Evolutionary conservation across 2,888 invertebrate genomes (phyloP).

Genomic region (Nebria brevicollis): DNA sequence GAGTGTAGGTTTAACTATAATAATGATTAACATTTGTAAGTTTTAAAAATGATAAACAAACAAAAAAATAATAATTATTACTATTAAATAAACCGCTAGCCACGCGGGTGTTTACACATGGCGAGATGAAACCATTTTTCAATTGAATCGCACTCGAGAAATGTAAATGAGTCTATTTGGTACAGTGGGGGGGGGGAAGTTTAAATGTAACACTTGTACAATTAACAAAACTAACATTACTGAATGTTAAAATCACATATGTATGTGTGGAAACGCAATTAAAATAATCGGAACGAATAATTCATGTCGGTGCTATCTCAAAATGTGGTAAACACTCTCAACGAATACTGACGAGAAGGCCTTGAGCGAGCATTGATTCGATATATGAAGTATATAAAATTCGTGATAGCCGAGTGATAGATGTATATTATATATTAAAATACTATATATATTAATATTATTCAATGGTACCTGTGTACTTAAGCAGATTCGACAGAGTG

Average conservation of each 20-base stretch:
- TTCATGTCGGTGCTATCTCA: neutral
- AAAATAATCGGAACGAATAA: neutral
- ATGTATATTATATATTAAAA: conserved; percentile 32
- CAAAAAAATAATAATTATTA: neutral
- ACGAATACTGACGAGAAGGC: conserved; percentile 27
- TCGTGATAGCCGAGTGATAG: conserved; percentile 45
- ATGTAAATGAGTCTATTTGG: too few relatives aligned
- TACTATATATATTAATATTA: conserved; percentile 18
- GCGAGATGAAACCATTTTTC: neutral
- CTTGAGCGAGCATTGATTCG: conserved; percentile 33
- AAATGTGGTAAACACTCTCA: conserved; percentile 3
- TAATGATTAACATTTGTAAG: conserved; percentile 10
- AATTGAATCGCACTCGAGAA: neutral
- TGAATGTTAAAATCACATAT: too few relatives aligned
- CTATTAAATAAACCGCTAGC: neutral
- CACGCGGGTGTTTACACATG: neutral
- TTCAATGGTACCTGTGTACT: conserved; percentile 44
- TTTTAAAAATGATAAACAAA: conserved; percentile 10
- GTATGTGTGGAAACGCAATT: neutral
- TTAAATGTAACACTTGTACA: too few relatives aligned
- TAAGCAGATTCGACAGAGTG: conserved; percentile 35
- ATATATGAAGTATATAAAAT: conserved; percentile 24
- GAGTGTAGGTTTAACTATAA: conserved; percentile 20
- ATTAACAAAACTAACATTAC: too few relatives aligned
- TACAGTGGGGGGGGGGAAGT: too few relatives aligned